Evolutionary conservation across 2,888 invertebrate species (phyloP), one percentile per base, ranked within the genome.

Genomic region (Macrosiphum euphorbiae): DNA sequence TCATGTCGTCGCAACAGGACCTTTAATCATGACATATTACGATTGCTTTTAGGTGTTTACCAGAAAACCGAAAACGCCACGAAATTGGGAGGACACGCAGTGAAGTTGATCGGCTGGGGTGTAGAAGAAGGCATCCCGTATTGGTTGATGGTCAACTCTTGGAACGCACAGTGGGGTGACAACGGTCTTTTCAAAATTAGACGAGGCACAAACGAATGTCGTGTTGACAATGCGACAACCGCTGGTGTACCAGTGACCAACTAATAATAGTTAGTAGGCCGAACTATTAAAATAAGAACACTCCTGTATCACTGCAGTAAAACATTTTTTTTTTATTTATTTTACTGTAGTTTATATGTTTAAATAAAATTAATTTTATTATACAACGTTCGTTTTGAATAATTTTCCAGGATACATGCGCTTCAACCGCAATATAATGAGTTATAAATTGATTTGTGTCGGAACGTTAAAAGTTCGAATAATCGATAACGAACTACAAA

Each of bases 21-120:
- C n/a, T n/a, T n/a, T n/a, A n/a, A 50, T 50, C 47, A 7, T 50
- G 11, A 50, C 47, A 3, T 52, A 20, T 52, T 52, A 16, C 16
- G 44, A 44, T 44, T 16, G 3, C 0, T 50, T 50, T 50, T 16
- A 87, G 87, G 92, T 35, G 87, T 92, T n/a, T 87, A 87, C 58
- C 24, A 3, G 16, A 92, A 61, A 11, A 24, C 61, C 10, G 67
- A 87, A 41, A 88, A 67, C 26, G 92, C 87, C 0, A 26, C 87
- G n/a, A 16, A 13, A 0, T n/a, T 92, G n/a, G 92, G 87, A 0
- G 87, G 87, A n/a, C 92, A 92, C 24, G 10, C 87, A 0, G 92
- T 87, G 13, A 92, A 92, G 61, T 26, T 92, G 87, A 92, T 92
- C 87, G 87, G 92, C n/a, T 92, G 92, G 92, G 87, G 92, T 16